phyloP scores from a whole-genome alignment of 2,113 vertebrate species.

The Labeo catla region DNA sequence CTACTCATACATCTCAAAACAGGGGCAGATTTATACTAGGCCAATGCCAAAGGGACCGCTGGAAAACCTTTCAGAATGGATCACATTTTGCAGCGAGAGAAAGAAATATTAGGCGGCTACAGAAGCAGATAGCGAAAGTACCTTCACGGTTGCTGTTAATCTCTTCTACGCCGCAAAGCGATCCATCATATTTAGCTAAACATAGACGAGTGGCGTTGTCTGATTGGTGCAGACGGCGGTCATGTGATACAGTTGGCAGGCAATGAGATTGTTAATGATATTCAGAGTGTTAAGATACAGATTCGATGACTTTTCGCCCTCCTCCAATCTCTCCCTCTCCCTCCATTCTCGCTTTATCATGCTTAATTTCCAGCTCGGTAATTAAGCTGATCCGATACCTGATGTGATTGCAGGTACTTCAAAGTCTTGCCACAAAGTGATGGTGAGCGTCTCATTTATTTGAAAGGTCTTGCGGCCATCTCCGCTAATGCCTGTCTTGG shows the following conservation, averaged over 20 bases:
- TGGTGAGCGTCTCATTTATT: slow-evolving; percentile 54
- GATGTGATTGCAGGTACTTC: slow-evolving; percentile 60
- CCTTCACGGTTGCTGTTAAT: slow-evolving; percentile 20
- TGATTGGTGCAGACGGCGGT: slow-evolving; percentile 22
- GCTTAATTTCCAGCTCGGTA: slow-evolving; percentile 49
- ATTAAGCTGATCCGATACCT: slow-evolving; percentile 56
- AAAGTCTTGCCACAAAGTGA: slow-evolving; percentile 54
- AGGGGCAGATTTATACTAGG: slow-evolving; percentile 44
- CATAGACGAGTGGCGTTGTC: background rate
- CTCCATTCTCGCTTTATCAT: slow-evolving; percentile 29
- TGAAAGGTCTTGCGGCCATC: slow-evolving; percentile 53
- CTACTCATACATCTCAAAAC: slow-evolving; percentile 43
- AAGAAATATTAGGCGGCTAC: background rate
- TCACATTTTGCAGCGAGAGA: slow-evolving; percentile 32
- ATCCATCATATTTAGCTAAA: slow-evolving; percentile 26
- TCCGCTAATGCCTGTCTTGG: slow-evolving; percentile 44
- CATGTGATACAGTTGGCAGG: background rate
- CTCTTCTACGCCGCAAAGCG: background rate
- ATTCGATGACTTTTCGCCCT: slow-evolving; percentile 12
- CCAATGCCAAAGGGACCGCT: slow-evolving; percentile 38
- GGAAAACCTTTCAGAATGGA: slow-evolving; percentile 25
- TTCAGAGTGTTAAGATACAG: slow-evolving; percentile 17
- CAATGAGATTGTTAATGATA: background rate
- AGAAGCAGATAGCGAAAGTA: slow-evolving; percentile 15
- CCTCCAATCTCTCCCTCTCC: background rate